A percentile compares a stretch with the other conserved stretches of the same genome.
Conservation (phyloP, 2,113 vertebrate genomes). For the Dendrocopos noguchii region DNA sequence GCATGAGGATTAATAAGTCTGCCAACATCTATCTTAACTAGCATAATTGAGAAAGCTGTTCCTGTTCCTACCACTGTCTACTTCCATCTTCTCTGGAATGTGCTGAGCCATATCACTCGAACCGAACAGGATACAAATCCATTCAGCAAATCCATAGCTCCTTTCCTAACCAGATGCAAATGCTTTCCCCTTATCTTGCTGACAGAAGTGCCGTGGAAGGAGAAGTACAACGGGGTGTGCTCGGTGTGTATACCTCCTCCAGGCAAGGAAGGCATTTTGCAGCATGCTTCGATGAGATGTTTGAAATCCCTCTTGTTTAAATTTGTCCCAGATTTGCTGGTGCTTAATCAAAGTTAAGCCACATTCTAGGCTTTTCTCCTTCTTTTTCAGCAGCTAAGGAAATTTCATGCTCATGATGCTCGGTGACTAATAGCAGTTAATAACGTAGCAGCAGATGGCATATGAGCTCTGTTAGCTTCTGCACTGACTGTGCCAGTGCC, state of each 20-base stretch:
- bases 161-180: slow-evolving; percentile 52
- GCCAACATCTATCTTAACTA: slow-evolving; percentile 61
- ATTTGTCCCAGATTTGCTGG: slow-evolving; percentile 66
- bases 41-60: slow-evolving; percentile 64
- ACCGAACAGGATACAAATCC: slow-evolving; percentile 59
- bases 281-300: slow-evolving; percentile 33
- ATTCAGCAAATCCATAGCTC: slow-evolving; percentile 54
- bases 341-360: slow-evolving; percentile 70
- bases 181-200: slow-evolving; percentile 52
- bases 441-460: slow-evolving; percentile 64
- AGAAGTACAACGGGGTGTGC: slow-evolving; percentile 21
- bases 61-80: slow-evolving; percentile 47
- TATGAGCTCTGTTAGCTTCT: slow-evolving; percentile 38
- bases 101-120: slow-evolving; percentile 60
- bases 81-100: slow-evolving; percentile 51
- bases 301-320: slow-evolving; percentile 64
- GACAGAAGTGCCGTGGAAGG: slow-evolving; percentile 43
- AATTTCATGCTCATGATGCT: slow-evolving; percentile 65
- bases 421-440: slow-evolving; percentile 65
- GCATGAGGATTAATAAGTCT: slow-evolving; percentile 60
- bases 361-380: slow-evolving; percentile 57
- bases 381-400: slow-evolving; percentile 47
- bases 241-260: not conserved
- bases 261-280: slow-evolving; percentile 61
- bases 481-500: not conserved